Conservation (phyloP, 2,113 vertebrate genomes). For the Leptobrachium leishanense region DNA sequence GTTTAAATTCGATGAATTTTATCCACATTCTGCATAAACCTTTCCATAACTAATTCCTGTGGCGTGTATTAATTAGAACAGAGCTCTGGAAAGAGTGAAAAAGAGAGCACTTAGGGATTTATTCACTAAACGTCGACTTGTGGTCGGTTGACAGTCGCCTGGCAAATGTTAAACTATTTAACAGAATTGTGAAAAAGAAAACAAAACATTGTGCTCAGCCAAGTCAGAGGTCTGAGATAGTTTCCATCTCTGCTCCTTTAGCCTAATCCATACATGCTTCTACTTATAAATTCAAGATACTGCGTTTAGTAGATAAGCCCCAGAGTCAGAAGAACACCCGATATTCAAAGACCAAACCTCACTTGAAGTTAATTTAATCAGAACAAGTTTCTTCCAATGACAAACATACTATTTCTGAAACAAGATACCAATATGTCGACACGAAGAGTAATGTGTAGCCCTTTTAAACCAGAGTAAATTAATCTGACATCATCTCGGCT, state of each 20-base stretch:
- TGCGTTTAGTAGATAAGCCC: too few relatives aligned
- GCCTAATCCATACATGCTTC: too few relatives aligned
- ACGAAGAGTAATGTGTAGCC: not conserved
- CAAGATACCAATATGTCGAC: not conserved
- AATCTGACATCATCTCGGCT: not conserved
- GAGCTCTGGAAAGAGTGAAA: not conserved
- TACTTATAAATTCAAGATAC: too few relatives aligned
- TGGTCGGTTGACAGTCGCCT: too few relatives aligned
- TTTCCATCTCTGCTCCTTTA: too few relatives aligned
- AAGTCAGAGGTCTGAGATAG: too few relatives aligned
- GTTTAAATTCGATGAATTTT: not conserved
- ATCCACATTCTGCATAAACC: not conserved
- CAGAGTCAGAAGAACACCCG: not conserved
- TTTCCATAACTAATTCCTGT: conserved; percentile 2
- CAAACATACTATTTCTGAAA: not conserved
- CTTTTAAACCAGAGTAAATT: not conserved
- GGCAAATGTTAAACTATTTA: too few relatives aligned
- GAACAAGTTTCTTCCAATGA: not conserved
- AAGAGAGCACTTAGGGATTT: too few relatives aligned
- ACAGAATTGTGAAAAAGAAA: too few relatives aligned
- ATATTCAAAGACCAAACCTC: not conserved
- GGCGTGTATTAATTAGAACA: not conserved
- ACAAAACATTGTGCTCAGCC: too few relatives aligned
- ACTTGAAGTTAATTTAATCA: not conserved
- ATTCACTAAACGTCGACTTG: too few relatives aligned